Evolutionary conservation across 2,888 invertebrate genomes (phyloP).

Genomic region (Aspidapion aeneum): DNA sequence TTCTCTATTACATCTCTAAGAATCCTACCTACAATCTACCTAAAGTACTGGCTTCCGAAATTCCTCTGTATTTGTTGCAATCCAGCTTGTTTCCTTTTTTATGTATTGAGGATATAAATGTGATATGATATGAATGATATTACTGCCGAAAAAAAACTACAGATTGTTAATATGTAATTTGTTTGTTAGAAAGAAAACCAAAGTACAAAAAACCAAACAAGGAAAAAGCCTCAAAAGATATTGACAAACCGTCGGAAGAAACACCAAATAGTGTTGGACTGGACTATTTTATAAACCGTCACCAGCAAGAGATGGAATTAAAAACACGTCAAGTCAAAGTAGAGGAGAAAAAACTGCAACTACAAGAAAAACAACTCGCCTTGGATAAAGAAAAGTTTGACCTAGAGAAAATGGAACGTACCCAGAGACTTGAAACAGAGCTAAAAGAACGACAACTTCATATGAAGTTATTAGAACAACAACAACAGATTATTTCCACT

Average conservation of each 20-base stretch:
- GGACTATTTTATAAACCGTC: neutral
- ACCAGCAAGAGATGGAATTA: constrained; percentile 11
- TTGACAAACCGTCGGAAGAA: too few relatives aligned
- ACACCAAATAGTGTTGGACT: too few relatives aligned
- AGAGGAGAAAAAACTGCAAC: constrained; percentile 16
- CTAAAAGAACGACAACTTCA: constrained; percentile 18
- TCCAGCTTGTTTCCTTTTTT: too few relatives aligned
- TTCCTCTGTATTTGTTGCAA: too few relatives aligned
- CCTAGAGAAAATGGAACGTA: constrained; percentile 17
- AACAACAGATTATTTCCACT: constrained; percentile 14
- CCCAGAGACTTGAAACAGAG: constrained; percentile 17
- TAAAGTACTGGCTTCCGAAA: too few relatives aligned
- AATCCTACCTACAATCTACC: too few relatives aligned
- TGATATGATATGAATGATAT: too few relatives aligned
- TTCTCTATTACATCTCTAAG: too few relatives aligned
- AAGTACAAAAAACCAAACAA: constrained; percentile 20
- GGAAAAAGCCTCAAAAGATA: constrained; percentile 14
- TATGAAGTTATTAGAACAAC: constrained; percentile 14
- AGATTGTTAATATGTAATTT: too few relatives aligned
- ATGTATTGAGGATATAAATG: too few relatives aligned
- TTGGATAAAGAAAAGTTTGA: constrained; percentile 19
- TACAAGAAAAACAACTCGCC: constrained; percentile 14
- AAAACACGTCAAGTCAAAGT: constrained; percentile 18
- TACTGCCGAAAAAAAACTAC: too few relatives aligned
- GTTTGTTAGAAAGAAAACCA: too few relatives aligned